These are phyloP conservation scores for Monopterus albus DNA, from an alignment of 2,113 vertebrate genomes.

Conservation along the genomic window DNA sequence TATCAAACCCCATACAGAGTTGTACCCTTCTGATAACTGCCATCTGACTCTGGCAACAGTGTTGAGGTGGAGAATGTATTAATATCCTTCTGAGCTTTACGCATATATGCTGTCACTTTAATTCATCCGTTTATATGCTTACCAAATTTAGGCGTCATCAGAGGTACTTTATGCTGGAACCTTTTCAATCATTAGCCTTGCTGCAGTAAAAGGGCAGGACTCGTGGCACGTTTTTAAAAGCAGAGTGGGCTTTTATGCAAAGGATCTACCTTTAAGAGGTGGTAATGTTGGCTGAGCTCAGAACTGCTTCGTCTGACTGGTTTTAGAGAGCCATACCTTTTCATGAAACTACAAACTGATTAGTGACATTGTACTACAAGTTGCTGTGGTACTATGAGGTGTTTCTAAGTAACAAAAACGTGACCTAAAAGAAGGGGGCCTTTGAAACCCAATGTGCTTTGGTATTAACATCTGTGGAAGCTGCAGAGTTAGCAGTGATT, in stretches of 20 bases:
- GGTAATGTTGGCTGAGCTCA: neutral
- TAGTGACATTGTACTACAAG: neutral
- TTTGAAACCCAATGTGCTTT: neutral
- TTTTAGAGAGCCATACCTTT: neutral
- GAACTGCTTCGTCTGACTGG: neutral
- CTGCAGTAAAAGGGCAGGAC: neutral
- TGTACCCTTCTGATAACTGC: slow-evolving; percentile 49
- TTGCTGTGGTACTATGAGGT: no score
- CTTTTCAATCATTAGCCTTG: slow-evolving; percentile 12
- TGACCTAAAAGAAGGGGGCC: neutral
- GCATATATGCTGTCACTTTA: slow-evolving; percentile 53
- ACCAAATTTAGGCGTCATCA: slow-evolving; percentile 50
- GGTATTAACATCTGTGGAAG: neutral
- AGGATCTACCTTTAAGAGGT: neutral
- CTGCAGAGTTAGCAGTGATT: neutral
- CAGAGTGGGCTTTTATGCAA: no score
- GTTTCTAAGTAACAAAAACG: neutral
- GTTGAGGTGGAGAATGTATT: slow-evolving; percentile 47
- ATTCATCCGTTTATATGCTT: slow-evolving; percentile 54
- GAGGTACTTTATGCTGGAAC: slow-evolving; percentile 21
- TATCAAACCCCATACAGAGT: slow-evolving; percentile 53
- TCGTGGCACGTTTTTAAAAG: no score
- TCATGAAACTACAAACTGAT: neutral
- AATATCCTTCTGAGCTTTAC: slow-evolving; percentile 61
- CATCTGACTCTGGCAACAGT: no score